Evolutionary conservation across 2,888 invertebrate genomes (phyloP), one percentile per base, ranked within the genome.

Genomic region (Ganaspis brasiliensis): DNA sequence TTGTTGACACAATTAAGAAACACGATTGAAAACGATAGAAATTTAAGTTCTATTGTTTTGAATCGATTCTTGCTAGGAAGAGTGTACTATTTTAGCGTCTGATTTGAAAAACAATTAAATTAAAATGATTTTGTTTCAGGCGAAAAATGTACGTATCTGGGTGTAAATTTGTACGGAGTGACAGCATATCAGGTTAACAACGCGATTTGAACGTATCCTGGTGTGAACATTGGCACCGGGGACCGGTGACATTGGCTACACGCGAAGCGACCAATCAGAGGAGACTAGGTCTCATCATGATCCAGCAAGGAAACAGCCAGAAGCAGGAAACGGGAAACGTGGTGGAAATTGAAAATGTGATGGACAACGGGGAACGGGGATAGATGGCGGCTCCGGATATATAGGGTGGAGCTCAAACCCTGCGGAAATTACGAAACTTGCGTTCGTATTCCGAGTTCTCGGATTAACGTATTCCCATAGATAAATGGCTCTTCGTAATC

Each of bases 261-360:
- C 49, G 35, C 72, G 31, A 63, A 73, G 35, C 49, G 52, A 49
- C 45, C 63, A 67, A 24, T 45, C 37, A 40, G 45, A 67, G 57
- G 72, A 76, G 52, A 16, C 57, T 1, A 76, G 75, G 61, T 74
- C 67, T 63, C 61, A 81, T 80, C 73, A 76, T 57, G 77, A 79
- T 79, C 70, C 77, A 79, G 79, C 73, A 56, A 71, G 77, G 77
- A 75, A 81, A 77, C 75, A 77, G 80, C 77, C 61, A 74, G 81
- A 78, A 80, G 76, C 75, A 87, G 91, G 91, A 91, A 91, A 91
- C 89, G 90, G 89, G 90, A 88, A 90, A 91, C 90, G 89, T 88
- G 90, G 90, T 90, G 91, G 91, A 91, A 91, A 91, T 91, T 91
- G 91, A 91, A 91, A 91, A 91, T 90, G 90, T 88, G 89, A 90